Base-by-base conservation (phyloP, 2,113 vertebrate genomes). In the Myotis lucifugus region DNA sequence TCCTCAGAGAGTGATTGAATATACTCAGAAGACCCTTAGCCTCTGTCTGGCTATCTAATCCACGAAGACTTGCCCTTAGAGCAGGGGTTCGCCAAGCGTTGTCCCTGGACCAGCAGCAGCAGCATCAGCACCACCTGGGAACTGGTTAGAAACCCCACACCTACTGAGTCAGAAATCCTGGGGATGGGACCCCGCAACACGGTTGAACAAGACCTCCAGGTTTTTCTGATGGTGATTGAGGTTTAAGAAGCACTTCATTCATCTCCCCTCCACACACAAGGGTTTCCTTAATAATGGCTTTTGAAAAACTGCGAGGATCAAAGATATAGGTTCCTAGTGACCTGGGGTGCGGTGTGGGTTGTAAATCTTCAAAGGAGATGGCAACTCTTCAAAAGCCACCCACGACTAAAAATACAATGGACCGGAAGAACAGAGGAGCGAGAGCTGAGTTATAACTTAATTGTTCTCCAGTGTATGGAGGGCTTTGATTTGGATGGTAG, bases 181-280 rank as follows among this genome's bases (percentile, higher is more conserved):
- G 34, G 12, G 6, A 4, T 27, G 9, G 32, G 42, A 11, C 54
- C 25, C n/a, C 48, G 25, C 13, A 9, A 8, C 50, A 2, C 23
- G 37, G 0, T 72, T 46, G 85, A 70, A 37, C 25, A 81, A 88
- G 50, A 21, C 34, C 42, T 67, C 83, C n/a, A 48, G 59, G 56
- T 64, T 34, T 79, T 88, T 81, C 74, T 66, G 88, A n/a, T 67
- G 21, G 27, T 9, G 14, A 25, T 70, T 79, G 25, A 32, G 29
- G 37, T 40, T 52, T 29, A 12, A 90, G 34, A 76, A 46, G 13
- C 70, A 12, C 27, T 17, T 29, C 3, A 8, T 17, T 32, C 23
- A 1, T 23, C 21, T 77, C 29, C 40, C 48, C n/a, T 84, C 19
- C n/a, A 17, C 1, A 13, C 21, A 2, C 0, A 0, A 34, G 37